Percentiles rank a stretch among this genome's conserved stretches.
These are phyloP conservation scores for Mus spicilegus DNA, from an alignment of 2,113 vertebrate species.

Conservation along the genomic window DNA sequence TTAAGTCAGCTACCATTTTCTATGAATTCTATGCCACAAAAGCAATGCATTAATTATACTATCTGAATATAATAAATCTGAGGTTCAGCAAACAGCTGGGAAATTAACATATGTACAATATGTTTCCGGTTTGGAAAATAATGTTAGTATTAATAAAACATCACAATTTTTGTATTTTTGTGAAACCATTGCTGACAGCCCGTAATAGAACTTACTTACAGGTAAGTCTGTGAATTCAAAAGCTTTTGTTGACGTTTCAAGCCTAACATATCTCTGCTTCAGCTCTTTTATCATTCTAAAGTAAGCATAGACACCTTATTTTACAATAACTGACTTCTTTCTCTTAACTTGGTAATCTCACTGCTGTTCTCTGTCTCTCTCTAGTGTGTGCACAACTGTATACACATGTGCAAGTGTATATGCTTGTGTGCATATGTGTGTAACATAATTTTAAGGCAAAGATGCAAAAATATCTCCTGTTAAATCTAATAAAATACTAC, in stretches of 20 bases:
- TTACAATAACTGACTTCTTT: not conserved
- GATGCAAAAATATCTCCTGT: not conserved
- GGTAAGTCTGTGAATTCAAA: slow-evolving; percentile 79
- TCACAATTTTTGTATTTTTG: slow-evolving; percentile 83
- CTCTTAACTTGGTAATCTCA: not conserved
- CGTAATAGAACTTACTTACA: slow-evolving; percentile 81
- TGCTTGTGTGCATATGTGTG: not conserved
- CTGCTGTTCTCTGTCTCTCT: not conserved
- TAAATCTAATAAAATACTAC: not conserved
- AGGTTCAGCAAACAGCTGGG: slow-evolving; percentile 24
- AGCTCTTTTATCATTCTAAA: slow-evolving; percentile 76
- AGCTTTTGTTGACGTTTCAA: slow-evolving; percentile 80
- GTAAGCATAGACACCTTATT: not conserved
- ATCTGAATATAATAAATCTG: slow-evolving; percentile 10
- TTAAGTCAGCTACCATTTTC: not conserved
- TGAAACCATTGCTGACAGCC: slow-evolving; percentile 84
- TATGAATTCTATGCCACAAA: not conserved
- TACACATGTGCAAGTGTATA: too few relatives aligned
- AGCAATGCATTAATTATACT: not conserved
- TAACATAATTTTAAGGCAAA: not conserved
- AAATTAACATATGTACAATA: slow-evolving; percentile 65
- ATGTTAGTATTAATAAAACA: slow-evolving; percentile 77
- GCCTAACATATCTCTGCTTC: slow-evolving; percentile 79
- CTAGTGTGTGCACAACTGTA: too few relatives aligned
- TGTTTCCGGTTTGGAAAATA: slow-evolving; percentile 75